These are phyloP conservation scores for Sciaenops ocellatus DNA, from an alignment of 2,797 vertebrate species.

Conservation along the genomic window DNA sequence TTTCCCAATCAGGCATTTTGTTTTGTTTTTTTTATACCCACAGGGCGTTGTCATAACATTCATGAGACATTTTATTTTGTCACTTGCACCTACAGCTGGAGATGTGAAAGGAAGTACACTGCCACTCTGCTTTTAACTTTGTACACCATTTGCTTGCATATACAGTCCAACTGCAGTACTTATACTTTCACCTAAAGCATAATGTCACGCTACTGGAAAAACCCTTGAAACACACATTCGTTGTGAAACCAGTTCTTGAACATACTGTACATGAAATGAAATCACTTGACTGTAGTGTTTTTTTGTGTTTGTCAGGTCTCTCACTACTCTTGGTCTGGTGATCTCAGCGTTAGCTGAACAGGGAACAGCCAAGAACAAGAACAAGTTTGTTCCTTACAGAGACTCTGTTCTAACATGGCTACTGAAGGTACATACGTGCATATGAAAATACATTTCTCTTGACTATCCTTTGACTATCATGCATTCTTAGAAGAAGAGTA, in stretches of 20 bases:
- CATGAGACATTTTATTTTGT: not conserved
- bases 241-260: not conserved
- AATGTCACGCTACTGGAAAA: not conserved
- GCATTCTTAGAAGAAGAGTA: not conserved
- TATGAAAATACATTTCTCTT: not conserved
- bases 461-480: not conserved
- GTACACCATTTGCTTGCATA: not conserved
- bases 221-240: not conserved
- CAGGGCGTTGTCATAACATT: not conserved
- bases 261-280: not conserved
- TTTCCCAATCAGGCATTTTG: not conserved
- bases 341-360: slow-evolving; percentile 90
- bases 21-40: not conserved
- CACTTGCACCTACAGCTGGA: not conserved
- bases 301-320: slow-evolving; percentile 77
- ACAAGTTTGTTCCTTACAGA: slow-evolving; percentile 94
- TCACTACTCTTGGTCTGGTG: slow-evolving; percentile 88
- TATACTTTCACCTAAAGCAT: not conserved
- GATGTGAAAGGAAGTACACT: not conserved
- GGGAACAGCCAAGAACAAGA: slow-evolving; percentile 91
- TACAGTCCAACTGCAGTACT: not conserved
- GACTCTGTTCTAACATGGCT: slow-evolving; percentile 96
- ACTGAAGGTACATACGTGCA: slow-evolving; percentile 85
- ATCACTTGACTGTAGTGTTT: not conserved
- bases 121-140: not conserved